Evolutionary conservation across 1,140 invertebrate genomes (phyloP), one percentile per base, ranked within the genome.

Genomic region (Plodia interpunctella): DNA sequence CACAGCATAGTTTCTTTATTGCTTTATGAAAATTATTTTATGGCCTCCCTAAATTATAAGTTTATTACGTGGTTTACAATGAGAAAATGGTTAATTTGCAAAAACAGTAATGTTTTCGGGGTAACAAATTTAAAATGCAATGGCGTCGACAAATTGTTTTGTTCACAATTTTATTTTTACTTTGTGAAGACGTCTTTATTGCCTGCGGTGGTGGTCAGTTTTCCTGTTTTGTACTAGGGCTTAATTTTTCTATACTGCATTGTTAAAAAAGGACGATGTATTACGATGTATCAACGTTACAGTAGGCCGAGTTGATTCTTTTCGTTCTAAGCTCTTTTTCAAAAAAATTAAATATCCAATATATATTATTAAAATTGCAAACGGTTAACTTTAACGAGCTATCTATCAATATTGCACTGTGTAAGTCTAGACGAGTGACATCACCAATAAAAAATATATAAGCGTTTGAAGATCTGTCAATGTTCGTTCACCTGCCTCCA

Each of bases 401-500:
- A 44, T 44, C 13, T 44, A 15, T 17, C 15, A 15, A 17, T 44
- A 44, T 17, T 44, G n/a, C 38, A 44, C 13, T 17, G 11, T 11
- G 30, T 53, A 25, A n/a, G 21, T 53, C 51, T 53, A 53, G 51
- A 53, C 51, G 20, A 21, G 19, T 53, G 51, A 53, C 51, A 25
- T 44, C 38, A 44, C 15, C 13, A 25, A 53, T 53, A 15, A 13
- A 15, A 53, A 53, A 25, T 11, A 44, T 6, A 1, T 5, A 44
- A n/a, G 38, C 10, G 38, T n/a, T 44, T 15, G 13, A 5, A 15
- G 38, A 44, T 17, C 38, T 44, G 38, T 44, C 38, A 44, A 44
- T 44, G 38, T 44, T 44, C 38, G 38, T 44, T 44, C 38, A 44
- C 38, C 38, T 44, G 38, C 2, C 38, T 44, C 58, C 56, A 73